Percentiles rank a stretch among this genome's conserved stretches.
phyloP scores from a whole-genome alignment of 2,797 vertebrate genomes.

The Hippocampus kuda region DNA sequence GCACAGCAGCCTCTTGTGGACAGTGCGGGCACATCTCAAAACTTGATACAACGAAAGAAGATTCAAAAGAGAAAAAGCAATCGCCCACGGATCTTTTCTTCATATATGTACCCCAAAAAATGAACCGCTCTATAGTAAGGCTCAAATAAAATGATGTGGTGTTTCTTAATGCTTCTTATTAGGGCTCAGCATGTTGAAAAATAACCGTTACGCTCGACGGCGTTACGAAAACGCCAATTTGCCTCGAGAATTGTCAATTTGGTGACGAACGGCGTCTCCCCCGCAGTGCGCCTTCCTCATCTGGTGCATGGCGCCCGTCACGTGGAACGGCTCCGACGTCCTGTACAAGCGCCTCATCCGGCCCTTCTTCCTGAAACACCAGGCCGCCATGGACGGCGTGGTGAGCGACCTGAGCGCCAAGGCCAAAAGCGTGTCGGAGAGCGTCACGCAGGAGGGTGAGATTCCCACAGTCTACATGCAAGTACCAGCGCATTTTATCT shows the following conservation, averaged over 20 bases:
- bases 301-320: constrained; percentile 89
- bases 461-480: constrained; percentile 25
- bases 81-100: too few species aligned
- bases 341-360: constrained; percentile 75
- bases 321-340: constrained; percentile 84
- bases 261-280: constrained; percentile 2
- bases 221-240: not conserved
- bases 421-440: constrained; percentile 66
- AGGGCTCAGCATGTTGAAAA: too few species aligned
- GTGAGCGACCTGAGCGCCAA: constrained; percentile 69
- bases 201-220: too few species aligned
- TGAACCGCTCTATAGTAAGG: not conserved
- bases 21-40: not conserved
- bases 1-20: constrained; percentile 30
- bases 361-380: constrained; percentile 84
- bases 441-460: constrained; percentile 74
- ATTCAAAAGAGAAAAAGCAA: too few species aligned
- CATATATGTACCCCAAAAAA: too few species aligned
- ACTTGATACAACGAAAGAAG: too few species aligned
- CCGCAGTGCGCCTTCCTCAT: constrained; percentile 85
- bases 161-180: too few species aligned
- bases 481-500: constrained; percentile 17
- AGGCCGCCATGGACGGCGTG: constrained; percentile 70
- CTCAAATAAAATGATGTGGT: too few species aligned
- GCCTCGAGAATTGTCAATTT: not conserved